phyloP scores from a whole-genome alignment of 2,888 invertebrate genomes.

The Lycocerus yunnanus region DNA sequence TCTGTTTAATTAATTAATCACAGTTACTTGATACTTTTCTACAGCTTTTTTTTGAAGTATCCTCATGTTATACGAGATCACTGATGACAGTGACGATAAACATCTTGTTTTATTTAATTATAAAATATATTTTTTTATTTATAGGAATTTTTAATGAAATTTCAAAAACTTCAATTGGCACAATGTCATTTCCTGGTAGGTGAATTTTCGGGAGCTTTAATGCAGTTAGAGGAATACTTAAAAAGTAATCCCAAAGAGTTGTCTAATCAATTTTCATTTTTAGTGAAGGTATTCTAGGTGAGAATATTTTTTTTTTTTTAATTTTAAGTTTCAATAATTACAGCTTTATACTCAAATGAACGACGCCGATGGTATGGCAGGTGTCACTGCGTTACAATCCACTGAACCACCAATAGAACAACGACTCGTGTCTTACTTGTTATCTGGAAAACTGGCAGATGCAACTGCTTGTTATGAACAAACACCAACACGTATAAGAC shows the following conservation, averaged over 20 bases:
- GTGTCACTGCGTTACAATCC: slow-evolving; percentile 74
- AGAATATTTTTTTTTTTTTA: slow-evolving; percentile 29
- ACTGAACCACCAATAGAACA: slow-evolving; percentile 80
- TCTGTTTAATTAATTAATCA: background rate
- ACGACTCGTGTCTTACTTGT: slow-evolving; percentile 81
- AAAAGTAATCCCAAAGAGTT: slow-evolving; percentile 60
- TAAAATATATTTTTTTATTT: slow-evolving; percentile 6
- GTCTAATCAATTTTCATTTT: slow-evolving; percentile 65
- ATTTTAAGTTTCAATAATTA: slow-evolving; percentile 13
- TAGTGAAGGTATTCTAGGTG: slow-evolving; percentile 61
- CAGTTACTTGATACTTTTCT: too few species aligned
- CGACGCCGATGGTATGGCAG: slow-evolving; percentile 90
- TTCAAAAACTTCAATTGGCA: slow-evolving; percentile 67
- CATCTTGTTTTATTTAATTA: background rate
- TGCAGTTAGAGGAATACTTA: slow-evolving; percentile 77
- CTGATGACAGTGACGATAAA: too few species aligned
- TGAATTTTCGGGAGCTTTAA: slow-evolving; percentile 74
- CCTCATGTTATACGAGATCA: too few species aligned
- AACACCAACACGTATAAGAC: slow-evolving; percentile 62
- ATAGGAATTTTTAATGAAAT: slow-evolving; percentile 36
- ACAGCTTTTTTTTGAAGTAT: too few species aligned
- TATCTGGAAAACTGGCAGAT: slow-evolving; percentile 81
- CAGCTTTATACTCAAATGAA: slow-evolving; percentile 85
- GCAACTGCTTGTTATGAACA: slow-evolving; percentile 89
- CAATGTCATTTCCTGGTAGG: slow-evolving; percentile 75